These are phyloP conservation scores for Xyliphius kryptos DNA, from an alignment of 2,113 vertebrate genomes.

Conservation along the genomic window DNA sequence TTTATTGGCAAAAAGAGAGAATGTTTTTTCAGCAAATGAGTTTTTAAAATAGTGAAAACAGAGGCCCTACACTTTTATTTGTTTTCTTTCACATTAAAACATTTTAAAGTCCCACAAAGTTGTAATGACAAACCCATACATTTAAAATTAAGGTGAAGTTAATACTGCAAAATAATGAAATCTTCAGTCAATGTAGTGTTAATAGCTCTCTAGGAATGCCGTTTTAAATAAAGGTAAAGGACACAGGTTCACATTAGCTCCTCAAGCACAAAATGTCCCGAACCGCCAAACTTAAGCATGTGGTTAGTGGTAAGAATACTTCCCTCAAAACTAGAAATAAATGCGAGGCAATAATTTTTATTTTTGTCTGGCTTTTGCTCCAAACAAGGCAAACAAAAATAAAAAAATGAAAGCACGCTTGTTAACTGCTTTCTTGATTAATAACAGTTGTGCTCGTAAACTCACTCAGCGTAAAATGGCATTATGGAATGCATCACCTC, in stretches of 20 bases:
- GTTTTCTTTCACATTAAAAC: background rate
- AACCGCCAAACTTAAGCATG: no score
- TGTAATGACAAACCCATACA: no score
- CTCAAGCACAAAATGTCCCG: no score
- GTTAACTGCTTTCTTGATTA: constrained; percentile 33
- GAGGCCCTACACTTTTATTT: constrained; percentile 1
- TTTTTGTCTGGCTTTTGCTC: constrained; percentile 37
- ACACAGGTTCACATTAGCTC: no score
- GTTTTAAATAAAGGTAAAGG: no score
- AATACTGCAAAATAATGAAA: no score
- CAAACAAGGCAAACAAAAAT: constrained; percentile 29
- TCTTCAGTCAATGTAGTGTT: no score
- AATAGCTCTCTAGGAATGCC: no score
- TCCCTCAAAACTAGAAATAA: constrained; percentile 4
- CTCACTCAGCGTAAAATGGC: constrained; percentile 14
- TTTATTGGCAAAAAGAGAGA: constrained; percentile 23
- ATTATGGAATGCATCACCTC: background rate
- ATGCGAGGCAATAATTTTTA: constrained; percentile 6
- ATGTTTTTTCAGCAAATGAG: constrained; percentile 17
- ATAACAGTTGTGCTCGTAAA: constrained; percentile 48
- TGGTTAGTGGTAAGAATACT: no score
- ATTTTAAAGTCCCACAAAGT: background rate
- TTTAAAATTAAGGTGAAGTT: no score
- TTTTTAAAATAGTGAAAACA: constrained; percentile 11
- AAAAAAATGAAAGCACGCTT: constrained; percentile 50